These are phyloP conservation scores for Rafetus swinhoei DNA, from an alignment of 2,113 vertebrate genomes.

Conservation along the genomic window DNA sequence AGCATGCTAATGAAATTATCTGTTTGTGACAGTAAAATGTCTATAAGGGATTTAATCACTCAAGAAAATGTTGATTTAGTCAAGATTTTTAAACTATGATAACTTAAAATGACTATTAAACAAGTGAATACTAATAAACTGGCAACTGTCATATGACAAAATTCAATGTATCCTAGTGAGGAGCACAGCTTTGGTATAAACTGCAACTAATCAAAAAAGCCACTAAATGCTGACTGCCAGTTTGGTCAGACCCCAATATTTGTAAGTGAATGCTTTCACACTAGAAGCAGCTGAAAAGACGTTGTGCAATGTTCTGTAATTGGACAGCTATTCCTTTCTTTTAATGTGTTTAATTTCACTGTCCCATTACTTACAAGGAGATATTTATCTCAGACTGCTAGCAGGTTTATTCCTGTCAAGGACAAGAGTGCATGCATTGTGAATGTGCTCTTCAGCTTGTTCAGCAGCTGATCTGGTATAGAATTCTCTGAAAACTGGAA, in stretches of 20 bases:
- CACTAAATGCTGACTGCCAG: conserved; percentile 32
- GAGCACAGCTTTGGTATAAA: background rate
- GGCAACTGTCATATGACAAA: background rate
- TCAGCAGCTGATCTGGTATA: background rate
- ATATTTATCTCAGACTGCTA: conserved; percentile 16
- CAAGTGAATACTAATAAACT: conserved; percentile 34
- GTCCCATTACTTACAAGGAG: background rate
- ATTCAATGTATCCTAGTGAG: background rate
- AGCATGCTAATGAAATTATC: background rate
- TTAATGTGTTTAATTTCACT: background rate
- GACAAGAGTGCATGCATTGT: background rate
- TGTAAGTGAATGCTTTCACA: background rate
- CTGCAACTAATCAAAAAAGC: background rate
- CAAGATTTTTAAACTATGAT: conserved; percentile 50
- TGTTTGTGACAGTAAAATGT: background rate
- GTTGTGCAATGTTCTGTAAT: background rate
- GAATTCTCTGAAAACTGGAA: background rate
- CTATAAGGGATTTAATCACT: conserved; percentile 38
- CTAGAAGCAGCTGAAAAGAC: background rate
- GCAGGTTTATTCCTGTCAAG: background rate
- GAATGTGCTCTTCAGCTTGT: background rate
- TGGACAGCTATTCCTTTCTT: background rate
- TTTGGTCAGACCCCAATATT: background rate
- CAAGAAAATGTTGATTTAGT: conserved; percentile 34
- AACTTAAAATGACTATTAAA: conserved; percentile 47